Conservation (phyloP, 2,888 invertebrate species). For the Drosophila greeni region DNA sequence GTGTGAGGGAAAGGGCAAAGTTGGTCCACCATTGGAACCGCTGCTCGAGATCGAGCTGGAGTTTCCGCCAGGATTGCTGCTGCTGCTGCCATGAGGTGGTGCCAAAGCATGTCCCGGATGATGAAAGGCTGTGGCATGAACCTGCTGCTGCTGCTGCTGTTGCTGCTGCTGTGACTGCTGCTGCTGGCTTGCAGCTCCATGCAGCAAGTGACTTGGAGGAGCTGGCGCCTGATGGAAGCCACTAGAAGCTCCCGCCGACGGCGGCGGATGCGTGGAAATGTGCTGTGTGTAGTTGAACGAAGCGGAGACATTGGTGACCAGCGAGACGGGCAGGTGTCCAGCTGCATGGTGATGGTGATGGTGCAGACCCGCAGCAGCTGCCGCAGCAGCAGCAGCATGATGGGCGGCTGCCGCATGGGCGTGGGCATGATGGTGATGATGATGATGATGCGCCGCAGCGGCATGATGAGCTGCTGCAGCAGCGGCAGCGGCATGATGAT, state of each 20-base stretch:
- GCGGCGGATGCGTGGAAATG: conserved; percentile 75
- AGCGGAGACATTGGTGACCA: conserved; percentile 79
- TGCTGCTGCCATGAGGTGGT: conserved; percentile 47
- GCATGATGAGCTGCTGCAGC: conserved; percentile 62
- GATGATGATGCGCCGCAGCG: conserved; percentile 61
- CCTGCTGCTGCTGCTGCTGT: conserved; percentile 16
- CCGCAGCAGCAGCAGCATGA: conserved; percentile 66
- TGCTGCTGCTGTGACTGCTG: conserved; percentile 21
- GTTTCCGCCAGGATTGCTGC: conserved; percentile 20
- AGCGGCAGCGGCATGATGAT: conserved; percentile 68
- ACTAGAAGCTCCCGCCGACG: conserved; percentile 40
- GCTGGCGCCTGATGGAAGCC: conserved; percentile 61
- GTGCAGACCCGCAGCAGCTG: conserved; percentile 72
- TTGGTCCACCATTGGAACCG: not conserved
- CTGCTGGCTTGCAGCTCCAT: conserved; percentile 2
- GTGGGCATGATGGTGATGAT: conserved; percentile 67
- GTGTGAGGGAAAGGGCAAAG: conserved; percentile 70
- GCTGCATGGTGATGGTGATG: conserved; percentile 72
- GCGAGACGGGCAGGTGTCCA: conserved; percentile 76
- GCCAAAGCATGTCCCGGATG: conserved; percentile 67
- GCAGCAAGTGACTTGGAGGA: conserved; percentile 13
- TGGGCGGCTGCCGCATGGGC: conserved; percentile 75
- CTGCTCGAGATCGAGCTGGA: conserved; percentile 20
- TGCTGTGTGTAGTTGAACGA: conserved; percentile 79
- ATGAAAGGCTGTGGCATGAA: conserved; percentile 53